Evolutionary conservation across 2,888 invertebrate species (phyloP), one percentile per base, ranked within the genome.

Genomic region (Hypena proboscidalis): DNA sequence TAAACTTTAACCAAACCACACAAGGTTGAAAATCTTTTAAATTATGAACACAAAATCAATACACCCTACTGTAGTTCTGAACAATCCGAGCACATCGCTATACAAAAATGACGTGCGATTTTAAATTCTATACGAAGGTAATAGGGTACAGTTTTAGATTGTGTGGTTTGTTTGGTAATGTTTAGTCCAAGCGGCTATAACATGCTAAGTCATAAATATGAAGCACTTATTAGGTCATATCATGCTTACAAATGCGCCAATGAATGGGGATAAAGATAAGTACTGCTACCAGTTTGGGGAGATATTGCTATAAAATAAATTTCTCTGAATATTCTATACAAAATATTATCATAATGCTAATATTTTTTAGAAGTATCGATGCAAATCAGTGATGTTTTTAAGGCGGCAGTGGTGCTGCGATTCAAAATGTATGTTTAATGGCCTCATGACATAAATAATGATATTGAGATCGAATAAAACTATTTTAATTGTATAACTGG

Each of bases 141-240:
- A 19, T 29, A 65, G 41, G 49, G 44, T 35, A 19, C 33, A 44
- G 20, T 43, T 49, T 58, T 9, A 41, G 17, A 20, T 14, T 11
- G 31, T 27, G 38, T 34, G 31, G 31, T 53, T 44, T 38, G 47
- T 20, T 54, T 40, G 40, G 48, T 40, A 45, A 50, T 58, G 56
- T 51, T 61, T 58, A 61, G 73, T 70, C 70, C 71, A 60, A 64
- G 67, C 55, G 67, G 70, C 69, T 75, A 67, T 76, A 77, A 77
- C 70, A 67, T 74, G 80, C 57, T 54, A 72, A 49, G 59, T 82
- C 80, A 81, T 78, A 77, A 70, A 70, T 71, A 69, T 67, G 59
- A 65, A 67, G 74, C 69, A 70, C 74, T 75, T 74, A 73, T 68
- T 73, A 70, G 61, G 46, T 56, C 51, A 60, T 62, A 69, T 67